A percentile compares a stretch with the other conserved stretches of the same genome.
Evolutionary conservation across 1,140 invertebrate species (phyloP).

Genomic region (Rhopalosiphum padi): DNA sequence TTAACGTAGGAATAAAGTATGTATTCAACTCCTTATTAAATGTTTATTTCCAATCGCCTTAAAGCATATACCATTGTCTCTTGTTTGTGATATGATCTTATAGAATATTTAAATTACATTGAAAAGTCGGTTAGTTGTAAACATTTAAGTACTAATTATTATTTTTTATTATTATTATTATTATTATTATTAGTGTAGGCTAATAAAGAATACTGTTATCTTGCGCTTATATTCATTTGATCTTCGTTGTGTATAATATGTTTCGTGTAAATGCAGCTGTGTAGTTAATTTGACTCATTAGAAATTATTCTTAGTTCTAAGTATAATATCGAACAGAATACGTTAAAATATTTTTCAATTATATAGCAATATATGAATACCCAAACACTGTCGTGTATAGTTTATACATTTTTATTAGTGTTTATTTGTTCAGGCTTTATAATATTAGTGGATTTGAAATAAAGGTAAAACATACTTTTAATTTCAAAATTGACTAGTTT

Average conservation of each 20-base stretch:
- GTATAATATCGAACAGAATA: not conserved
- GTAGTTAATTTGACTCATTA: conserved; percentile 12
- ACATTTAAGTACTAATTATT: conserved; percentile 47
- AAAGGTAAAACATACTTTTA: not conserved
- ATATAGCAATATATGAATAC: not conserved
- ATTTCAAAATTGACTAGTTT: conserved; percentile 10
- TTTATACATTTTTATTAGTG: not conserved
- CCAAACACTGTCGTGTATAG: not conserved
- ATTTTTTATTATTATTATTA: conserved; percentile 3
- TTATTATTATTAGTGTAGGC: not conserved
- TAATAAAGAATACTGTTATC: conserved; percentile 37
- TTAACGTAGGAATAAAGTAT: conserved; percentile 4
- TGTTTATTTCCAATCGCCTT: conserved; percentile 41
- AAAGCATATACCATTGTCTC: conserved; percentile 47
- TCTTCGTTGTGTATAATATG: not conserved
- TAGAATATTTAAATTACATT: conserved; percentile 42
- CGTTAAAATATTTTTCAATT: not conserved
- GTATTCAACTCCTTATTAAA: conserved; percentile 40
- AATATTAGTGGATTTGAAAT: not conserved
- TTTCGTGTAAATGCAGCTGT: not conserved
- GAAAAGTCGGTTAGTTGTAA: conserved; percentile 28
- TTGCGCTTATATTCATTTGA: conserved; percentile 41
- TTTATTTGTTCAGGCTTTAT: not conserved
- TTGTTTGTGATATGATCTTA: conserved; percentile 32
- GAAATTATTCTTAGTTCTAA: not conserved